Evolutionary conservation across 2,113 vertebrate species (phyloP).

Genomic region (Dolichotis patagonum): DNA sequence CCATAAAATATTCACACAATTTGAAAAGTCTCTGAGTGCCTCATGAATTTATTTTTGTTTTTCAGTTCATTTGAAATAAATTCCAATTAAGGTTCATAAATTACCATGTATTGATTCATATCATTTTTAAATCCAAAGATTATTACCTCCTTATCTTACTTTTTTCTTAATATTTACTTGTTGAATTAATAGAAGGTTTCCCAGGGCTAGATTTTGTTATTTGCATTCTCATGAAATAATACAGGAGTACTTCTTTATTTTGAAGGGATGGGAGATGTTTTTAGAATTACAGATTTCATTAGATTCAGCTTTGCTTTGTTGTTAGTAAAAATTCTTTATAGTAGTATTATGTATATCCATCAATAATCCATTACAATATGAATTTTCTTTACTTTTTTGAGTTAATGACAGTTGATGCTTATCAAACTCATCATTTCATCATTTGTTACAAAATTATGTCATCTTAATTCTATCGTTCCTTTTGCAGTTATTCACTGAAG

Average conservation of each 20-base stretch:
- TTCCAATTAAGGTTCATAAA: neutral
- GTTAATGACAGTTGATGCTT: neutral
- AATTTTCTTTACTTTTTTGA: neutral
- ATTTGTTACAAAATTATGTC: neutral
- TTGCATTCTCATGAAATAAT: neutral
- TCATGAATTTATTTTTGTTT: slow-evolving; percentile 22
- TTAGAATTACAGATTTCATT: neutral
- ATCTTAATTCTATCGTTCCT: neutral
- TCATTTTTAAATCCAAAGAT: neutral
- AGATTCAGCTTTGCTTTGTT: neutral
- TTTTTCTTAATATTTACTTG: neutral
- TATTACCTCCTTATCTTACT: neutral
- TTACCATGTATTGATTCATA: neutral
- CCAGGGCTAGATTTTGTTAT: neutral
- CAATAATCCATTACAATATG: neutral
- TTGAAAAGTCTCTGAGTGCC: neutral
- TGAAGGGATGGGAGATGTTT: neutral
- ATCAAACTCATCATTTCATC: neutral
- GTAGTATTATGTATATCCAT: neutral
- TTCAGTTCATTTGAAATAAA: neutral
- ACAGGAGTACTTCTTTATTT: neutral
- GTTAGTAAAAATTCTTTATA: neutral
- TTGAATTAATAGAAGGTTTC: neutral
- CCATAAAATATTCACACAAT: neutral
- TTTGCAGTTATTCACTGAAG: neutral